Evolutionary conservation across 2,797 vertebrate species (phyloP), one percentile per base, ranked within the genome.

Genomic region (Hippocampus kuda): DNA sequence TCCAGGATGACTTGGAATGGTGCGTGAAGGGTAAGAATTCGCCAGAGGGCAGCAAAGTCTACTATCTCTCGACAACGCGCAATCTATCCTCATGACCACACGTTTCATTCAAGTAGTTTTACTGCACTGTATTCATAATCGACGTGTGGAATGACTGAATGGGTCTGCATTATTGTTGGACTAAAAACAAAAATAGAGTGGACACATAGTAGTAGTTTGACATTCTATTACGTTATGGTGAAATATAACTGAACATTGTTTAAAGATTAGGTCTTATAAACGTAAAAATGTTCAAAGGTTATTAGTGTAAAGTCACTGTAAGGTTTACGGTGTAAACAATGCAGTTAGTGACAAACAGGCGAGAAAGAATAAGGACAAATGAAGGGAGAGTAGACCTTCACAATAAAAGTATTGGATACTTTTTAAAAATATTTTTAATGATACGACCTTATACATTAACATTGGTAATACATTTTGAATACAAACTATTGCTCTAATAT

Each of bases 31-130:
- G 27, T 60, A 65, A 27, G 12, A 26, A 44, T 22, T 46, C 41
- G 9, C 44, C 44, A 65, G 63, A 24, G 44, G 44, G 63, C 63
- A 65, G 63, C 63, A 65, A 65, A 48, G 24, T 48, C 15, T 48
- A 48, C 7, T 65, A 65, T 65, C 48, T 26, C 26, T 5, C 16
- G 24, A 26, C n/a, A 65, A 64, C 5, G 41, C 24, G 11, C 5
- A 9, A 15, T 24, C 18, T 16, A 15, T 38, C 13, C 7, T 38
- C 5, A 34, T 20, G 5, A 9, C 15, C 22, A 16, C 61, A 24
- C 24, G 15, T 60, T 60, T 34, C 5, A 8, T 20, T 60, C 1
- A 65, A 48, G 15, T 13, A 34, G 1, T 44, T 15, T 5, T 44
- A 26, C 41, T 15, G 5, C 15, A 44, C 16, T 13, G 4, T 34